A percentile compares a stretch with the other conserved stretches of the same genome.
Conservation (phyloP, 2,113 vertebrate species). For the Hyaena hyaena region DNA sequence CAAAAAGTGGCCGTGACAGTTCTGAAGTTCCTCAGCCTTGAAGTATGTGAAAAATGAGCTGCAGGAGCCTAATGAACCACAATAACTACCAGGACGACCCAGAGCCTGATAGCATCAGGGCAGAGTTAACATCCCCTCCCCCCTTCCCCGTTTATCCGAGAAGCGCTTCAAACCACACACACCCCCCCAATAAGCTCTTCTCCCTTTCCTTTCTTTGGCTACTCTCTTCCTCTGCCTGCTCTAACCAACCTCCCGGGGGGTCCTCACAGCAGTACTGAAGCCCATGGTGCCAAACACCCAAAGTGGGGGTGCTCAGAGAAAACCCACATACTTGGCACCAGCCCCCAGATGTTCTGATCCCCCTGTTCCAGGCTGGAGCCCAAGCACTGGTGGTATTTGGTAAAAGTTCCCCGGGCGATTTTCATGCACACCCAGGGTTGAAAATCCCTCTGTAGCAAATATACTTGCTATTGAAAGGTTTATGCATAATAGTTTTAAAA, state of each 20-base stretch:
- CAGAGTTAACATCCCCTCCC: not conserved
- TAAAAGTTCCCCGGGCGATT: constrained; percentile 49
- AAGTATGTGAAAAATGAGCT: not conserved
- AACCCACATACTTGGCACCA: not conserved
- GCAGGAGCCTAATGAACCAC: not conserved
- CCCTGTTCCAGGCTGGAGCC: not conserved
- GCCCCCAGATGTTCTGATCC: not conserved
- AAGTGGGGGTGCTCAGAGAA: not conserved
- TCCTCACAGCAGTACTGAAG: not conserved
- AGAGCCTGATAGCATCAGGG: not conserved
- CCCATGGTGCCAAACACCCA: not conserved
- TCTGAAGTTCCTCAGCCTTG: not conserved
- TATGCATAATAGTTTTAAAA: constrained; percentile 33
- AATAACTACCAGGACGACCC: not conserved
- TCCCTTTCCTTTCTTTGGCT: not conserved
- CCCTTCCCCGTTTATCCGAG: not conserved
- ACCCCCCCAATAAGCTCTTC: not conserved
- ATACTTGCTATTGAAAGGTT: constrained; percentile 36
- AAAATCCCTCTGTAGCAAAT: constrained; percentile 31
- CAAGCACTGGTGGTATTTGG: not conserved
- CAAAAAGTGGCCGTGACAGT: not conserved
- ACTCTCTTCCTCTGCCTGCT: not conserved
- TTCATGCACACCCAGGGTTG: not conserved
- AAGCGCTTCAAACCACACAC: not conserved
- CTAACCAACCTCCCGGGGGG: not conserved